phyloP scores from a whole-genome alignment of 2,888 invertebrate genomes.

The Alloscopus bannaensis region DNA sequence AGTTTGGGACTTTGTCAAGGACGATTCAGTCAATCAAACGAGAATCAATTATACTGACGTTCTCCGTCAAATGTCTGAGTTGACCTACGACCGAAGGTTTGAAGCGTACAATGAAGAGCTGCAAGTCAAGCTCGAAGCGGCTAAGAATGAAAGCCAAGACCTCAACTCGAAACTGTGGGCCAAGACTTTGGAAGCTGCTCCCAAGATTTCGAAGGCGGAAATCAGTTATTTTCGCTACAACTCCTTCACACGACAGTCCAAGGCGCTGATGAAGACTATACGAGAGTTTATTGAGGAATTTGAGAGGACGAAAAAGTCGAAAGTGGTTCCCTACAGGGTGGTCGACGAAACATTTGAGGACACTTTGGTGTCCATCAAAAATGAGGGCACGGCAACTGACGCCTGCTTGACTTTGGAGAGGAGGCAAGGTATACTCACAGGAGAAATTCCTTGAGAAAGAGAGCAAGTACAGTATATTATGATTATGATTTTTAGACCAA shows the following conservation, averaged over 20 bases:
- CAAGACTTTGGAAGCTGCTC: conserved; percentile 14
- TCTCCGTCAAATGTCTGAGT: neutral
- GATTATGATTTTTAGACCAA: conserved; percentile 10
- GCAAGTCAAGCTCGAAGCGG: neutral
- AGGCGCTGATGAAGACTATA: conserved; percentile 12
- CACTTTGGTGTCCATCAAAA: conserved; percentile 31
- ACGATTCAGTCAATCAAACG: neutral
- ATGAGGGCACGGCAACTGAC: conserved; percentile 9
- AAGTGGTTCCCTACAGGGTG: neutral
- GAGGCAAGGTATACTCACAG: conserved; percentile 11
- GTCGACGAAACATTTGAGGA: neutral
- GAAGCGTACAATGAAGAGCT: conserved; percentile 20
- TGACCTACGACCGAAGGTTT: neutral
- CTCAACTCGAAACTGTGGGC: neutral
- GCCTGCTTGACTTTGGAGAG: conserved; percentile 23
- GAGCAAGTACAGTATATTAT: neutral
- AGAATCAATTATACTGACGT: neutral
- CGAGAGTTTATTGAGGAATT: neutral
- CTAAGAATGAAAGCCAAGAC: neutral
- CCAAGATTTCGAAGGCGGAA: conserved; percentile 39
- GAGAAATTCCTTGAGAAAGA: neutral
- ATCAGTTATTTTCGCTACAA: neutral
- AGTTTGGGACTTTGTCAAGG: conserved; percentile 3
- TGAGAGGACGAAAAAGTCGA: neutral
- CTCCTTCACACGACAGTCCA: neutral